These are phyloP conservation scores for Vidua macroura DNA, from an alignment of 2,113 vertebrate species.

Conservation along the genomic window DNA sequence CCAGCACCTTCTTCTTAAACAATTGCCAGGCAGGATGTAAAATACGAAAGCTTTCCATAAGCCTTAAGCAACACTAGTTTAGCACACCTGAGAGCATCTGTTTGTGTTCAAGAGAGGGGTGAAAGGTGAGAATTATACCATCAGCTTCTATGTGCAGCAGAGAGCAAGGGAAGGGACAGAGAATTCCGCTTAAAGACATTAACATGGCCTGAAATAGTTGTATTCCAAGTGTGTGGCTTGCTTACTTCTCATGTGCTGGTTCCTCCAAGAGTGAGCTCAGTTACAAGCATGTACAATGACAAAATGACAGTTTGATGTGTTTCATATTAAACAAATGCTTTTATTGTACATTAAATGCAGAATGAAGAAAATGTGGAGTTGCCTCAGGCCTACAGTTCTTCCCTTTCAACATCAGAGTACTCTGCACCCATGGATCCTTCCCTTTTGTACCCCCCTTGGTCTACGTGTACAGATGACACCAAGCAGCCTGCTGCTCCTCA, in stretches of 20 bases:
- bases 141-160: background rate
- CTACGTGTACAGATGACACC: constrained; percentile 69
- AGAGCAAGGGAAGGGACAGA: background rate
- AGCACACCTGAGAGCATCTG: background rate
- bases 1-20: background rate
- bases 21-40: background rate
- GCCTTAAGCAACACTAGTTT: background rate
- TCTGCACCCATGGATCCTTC: constrained; percentile 68
- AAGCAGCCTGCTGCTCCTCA: constrained; percentile 72
- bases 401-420: constrained; percentile 70
- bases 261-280: background rate
- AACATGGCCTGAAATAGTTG: background rate
- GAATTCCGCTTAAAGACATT: background rate
- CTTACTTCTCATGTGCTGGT: background rate
- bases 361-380: constrained; percentile 76
- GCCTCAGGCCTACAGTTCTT: constrained; percentile 66
- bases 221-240: background rate
- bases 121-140: background rate
- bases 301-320: background rate
- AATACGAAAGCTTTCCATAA: background rate
- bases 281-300: background rate
- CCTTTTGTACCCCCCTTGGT: constrained; percentile 71
- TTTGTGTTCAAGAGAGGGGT: background rate
- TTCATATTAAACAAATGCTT: background rate
- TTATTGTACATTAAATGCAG: constrained; percentile 60